Percentiles rank a stretch among this genome's conserved stretches.
Evolutionary conservation across 2,113 vertebrate species (phyloP).

Genomic region (Bostrychus sinensis): DNA sequence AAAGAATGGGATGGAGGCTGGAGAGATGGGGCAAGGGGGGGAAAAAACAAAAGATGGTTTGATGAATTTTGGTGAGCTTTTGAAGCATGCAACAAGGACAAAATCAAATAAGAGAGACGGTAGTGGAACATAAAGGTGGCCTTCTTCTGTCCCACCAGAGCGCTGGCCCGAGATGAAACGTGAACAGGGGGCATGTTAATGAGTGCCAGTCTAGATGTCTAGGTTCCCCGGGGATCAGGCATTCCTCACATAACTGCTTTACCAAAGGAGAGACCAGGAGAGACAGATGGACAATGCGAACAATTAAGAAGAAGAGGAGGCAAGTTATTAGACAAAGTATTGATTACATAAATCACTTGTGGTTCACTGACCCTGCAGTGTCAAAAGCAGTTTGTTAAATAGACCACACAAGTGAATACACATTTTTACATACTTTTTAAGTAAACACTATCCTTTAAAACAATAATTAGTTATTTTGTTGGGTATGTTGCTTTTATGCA

Average conservation of each 20-base stretch:
- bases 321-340: slow-evolving; percentile 17
- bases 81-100: slow-evolving; percentile 20
- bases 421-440: no score
- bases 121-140: slow-evolving; percentile 21
- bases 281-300: slow-evolving; percentile 25
- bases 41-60: slow-evolving; percentile 52
- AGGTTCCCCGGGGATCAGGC: slow-evolving; percentile 54
- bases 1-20: slow-evolving; percentile 83
- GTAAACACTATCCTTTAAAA: no score
- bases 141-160: slow-evolving; percentile 20
- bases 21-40: slow-evolving; percentile 27
- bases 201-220: slow-evolving; percentile 57
- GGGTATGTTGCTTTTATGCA: no score
- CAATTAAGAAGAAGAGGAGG: slow-evolving; percentile 48
- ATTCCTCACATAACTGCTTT: slow-evolving; percentile 70
- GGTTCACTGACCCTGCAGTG: neutral
- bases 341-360: slow-evolving; percentile 1
- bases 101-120: slow-evolving; percentile 16
- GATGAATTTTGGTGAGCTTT: slow-evolving; percentile 45
- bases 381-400: neutral
- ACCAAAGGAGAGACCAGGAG: slow-evolving; percentile 24
- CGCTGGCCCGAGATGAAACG: slow-evolving; percentile 31
- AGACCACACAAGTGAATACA: slow-evolving; percentile 5
- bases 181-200: slow-evolving; percentile 23
- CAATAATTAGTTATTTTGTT: no score